Evolutionary conservation across 2,797 vertebrate genomes (phyloP).

Genomic region (Tapirus indicus): DNA sequence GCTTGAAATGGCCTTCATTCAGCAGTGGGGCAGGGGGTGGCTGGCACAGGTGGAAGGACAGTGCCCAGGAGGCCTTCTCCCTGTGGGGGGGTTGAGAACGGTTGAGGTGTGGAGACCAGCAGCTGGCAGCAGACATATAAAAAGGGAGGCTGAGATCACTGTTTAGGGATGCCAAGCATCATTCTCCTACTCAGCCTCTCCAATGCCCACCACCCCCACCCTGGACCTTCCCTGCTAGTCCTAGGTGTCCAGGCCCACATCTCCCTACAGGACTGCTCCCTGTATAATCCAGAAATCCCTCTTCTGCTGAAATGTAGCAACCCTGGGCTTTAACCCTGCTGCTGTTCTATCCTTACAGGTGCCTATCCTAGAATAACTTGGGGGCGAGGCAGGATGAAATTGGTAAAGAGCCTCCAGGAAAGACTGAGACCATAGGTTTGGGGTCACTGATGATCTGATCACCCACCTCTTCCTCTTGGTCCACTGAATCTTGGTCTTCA

Average conservation of each 20-base stretch:
- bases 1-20: conserved; percentile 82
- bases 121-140: conserved; percentile 59
- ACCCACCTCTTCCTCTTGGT: conserved; percentile 33
- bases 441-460: neutral
- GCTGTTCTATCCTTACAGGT: neutral
- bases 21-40: conserved; percentile 81
- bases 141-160: conserved; percentile 11
- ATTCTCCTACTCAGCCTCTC: conserved; percentile 11
- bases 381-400: neutral
- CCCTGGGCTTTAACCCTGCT: neutral
- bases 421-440: neutral
- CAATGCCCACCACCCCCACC: neutral
- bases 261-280: neutral
- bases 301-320: neutral
- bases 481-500: conserved; percentile 43
- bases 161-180: neutral
- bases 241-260: neutral
- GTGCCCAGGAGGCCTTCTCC: conserved; percentile 83
- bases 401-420: neutral
- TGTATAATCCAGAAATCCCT: neutral
- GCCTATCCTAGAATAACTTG: neutral
- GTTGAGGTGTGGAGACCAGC: conserved; percentile 75
- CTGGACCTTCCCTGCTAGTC: neutral
- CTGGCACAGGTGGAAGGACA: conserved; percentile 80
- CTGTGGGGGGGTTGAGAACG: conserved; percentile 77